A percentile compares a stretch with the other conserved stretches of the same genome.
phyloP scores from a whole-genome alignment of 2,888 invertebrate genomes.

The Smittia sp. region DNA sequence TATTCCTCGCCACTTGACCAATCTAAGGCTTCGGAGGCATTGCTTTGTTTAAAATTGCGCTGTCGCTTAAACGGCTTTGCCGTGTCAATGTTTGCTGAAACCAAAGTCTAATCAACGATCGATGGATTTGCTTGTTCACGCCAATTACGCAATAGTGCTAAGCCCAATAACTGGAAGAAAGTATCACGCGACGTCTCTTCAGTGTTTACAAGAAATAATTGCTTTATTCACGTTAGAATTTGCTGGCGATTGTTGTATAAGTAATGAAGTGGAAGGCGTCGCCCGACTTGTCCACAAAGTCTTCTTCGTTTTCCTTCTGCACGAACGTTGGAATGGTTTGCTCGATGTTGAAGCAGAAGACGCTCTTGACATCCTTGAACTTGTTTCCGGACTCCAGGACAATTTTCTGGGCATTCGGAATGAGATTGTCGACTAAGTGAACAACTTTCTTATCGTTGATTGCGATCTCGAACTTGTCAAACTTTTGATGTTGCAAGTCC shows the following conservation, averaged over 20 bases:
- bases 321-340: slow-evolving; percentile 50
- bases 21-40: not conserved
- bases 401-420: slow-evolving; percentile 49
- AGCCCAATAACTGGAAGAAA: no score
- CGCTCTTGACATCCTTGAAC: slow-evolving; percentile 48
- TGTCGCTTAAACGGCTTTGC: not conserved
- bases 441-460: slow-evolving; percentile 47
- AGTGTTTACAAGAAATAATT: no score
- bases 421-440: slow-evolving; percentile 44
- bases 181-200: no score
- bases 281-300: not conserved
- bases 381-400: slow-evolving; percentile 48
- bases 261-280: slow-evolving; percentile 13
- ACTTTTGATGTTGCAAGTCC: slow-evolving; percentile 45
- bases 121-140: not conserved
- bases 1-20: not conserved
- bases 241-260: slow-evolving; percentile 13
- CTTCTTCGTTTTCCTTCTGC: slow-evolving; percentile 19
- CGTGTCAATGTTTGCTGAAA: not conserved
- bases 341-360: slow-evolving; percentile 50
- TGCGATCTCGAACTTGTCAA: slow-evolving; percentile 50
- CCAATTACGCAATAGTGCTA: not conserved
- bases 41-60: no score
- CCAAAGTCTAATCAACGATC: not conserved
- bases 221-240: not conserved